Conservation (phyloP, 2,113 vertebrate genomes). For the Oncorhynchus keta region DNA sequence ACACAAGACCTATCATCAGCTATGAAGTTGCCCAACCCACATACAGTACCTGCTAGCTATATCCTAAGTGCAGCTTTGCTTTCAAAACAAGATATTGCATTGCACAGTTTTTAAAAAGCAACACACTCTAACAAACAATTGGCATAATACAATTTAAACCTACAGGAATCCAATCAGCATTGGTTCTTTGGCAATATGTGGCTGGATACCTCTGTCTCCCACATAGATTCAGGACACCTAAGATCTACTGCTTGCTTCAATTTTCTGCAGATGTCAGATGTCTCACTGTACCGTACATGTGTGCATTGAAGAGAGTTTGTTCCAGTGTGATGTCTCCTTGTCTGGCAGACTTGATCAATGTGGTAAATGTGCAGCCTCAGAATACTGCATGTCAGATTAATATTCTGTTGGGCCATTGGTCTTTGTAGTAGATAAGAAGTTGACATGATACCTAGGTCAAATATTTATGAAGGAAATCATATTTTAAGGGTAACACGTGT, state of each 20-base stretch:
- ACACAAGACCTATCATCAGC: neutral
- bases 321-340: neutral
- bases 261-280: neutral
- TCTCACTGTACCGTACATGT: neutral
- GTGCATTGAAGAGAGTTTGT: neutral
- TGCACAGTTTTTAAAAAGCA: constrained; percentile 20
- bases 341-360: neutral
- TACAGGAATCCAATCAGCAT: neutral
- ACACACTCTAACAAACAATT: neutral
- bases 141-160: neutral
- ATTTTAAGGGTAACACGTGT: no score
- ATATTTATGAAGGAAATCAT: no score
- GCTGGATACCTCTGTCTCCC: neutral
- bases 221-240: neutral
- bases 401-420: neutral
- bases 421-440: neutral
- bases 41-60: constrained; percentile 7
- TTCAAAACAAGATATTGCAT: constrained; percentile 13
- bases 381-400: neutral
- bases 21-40: neutral
- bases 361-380: neutral
- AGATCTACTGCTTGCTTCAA: neutral
- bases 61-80: constrained; percentile 20
- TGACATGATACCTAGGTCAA: no score
- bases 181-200: neutral